Evolutionary conservation across 2,113 vertebrate species (phyloP).

Genomic region (Cynoglossus semilaevis): DNA sequence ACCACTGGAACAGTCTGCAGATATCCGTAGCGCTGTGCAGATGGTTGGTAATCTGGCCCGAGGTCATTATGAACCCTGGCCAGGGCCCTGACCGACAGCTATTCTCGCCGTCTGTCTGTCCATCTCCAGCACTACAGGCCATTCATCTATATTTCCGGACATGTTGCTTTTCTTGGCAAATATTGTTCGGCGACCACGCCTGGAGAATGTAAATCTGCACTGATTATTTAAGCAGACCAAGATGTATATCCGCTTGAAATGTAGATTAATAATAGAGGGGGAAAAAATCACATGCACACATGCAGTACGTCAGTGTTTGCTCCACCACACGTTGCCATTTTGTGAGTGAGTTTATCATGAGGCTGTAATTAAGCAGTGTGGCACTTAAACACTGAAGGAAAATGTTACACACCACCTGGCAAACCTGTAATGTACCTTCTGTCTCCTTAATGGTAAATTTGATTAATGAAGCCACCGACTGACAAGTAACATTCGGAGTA

Average conservation of each 20-base stretch:
- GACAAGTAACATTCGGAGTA: conserved; percentile 6
- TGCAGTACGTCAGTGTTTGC: neutral
- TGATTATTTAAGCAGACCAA: conserved; percentile 50
- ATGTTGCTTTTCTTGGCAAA: conserved; percentile 65
- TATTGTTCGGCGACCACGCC: conserved; percentile 31
- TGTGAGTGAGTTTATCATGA: conserved; percentile 26
- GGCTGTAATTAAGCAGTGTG: conserved; percentile 1
- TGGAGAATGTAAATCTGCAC: conserved; percentile 47
- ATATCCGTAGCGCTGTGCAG: conserved; percentile 65
- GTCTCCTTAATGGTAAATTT: conserved; percentile 7
- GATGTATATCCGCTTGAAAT: conserved; percentile 41
- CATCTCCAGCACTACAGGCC: conserved; percentile 55
- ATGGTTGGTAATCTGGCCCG: conserved; percentile 71
- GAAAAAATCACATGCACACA: neutral
- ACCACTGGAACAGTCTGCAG: conserved; percentile 45
- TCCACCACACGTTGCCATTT: neutral
- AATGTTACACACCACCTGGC: conserved; percentile 31
- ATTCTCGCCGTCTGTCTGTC: conserved; percentile 63
- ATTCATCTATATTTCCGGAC: conserved; percentile 65
- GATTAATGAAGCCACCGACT: neutral
- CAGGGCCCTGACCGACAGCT: conserved; percentile 59
- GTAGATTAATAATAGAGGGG: conserved; percentile 17
- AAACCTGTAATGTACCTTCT: conserved; percentile 16
- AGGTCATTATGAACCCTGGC: conserved; percentile 69
- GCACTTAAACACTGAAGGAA: conserved; percentile 11